Evolutionary conservation across 2,888 invertebrate genomes (phyloP).

Genomic region (Eupithecia pulchellata): DNA sequence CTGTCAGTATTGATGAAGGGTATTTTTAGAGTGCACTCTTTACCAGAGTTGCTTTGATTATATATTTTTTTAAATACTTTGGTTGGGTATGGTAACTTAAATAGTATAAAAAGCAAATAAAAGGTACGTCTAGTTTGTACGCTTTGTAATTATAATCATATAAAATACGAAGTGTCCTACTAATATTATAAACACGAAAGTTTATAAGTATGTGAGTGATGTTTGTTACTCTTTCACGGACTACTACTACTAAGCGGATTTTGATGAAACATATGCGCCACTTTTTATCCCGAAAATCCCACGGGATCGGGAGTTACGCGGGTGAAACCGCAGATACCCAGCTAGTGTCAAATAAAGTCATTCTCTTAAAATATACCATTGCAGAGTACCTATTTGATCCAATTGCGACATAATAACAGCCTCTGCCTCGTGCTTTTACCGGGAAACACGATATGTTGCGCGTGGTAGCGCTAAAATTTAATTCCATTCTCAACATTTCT

Average conservation of each 20-base stretch:
- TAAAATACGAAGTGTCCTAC: background rate
- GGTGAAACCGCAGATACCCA: no score
- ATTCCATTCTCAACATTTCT: conserved; percentile 9
- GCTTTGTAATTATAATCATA: background rate
- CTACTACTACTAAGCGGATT: no score
- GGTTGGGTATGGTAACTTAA: background rate
- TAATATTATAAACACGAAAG: no score
- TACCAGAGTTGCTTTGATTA: background rate
- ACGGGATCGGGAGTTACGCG: no score
- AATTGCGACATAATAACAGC: conserved; percentile 19
- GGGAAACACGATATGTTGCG: conserved; percentile 26
- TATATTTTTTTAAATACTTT: background rate
- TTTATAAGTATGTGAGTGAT: no score
- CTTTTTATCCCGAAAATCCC: no score
- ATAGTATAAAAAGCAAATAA: background rate
- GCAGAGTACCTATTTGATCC: conserved; percentile 31
- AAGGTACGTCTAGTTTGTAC: background rate
- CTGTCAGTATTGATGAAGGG: conserved; percentile 33
- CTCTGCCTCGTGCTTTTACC: conserved; percentile 11
- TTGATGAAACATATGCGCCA: no score
- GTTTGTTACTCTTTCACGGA: no score
- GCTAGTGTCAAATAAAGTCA: background rate
- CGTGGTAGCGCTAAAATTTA: conserved; percentile 18
- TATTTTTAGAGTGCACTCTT: conserved; percentile 11
- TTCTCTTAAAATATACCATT: background rate